Conservation (phyloP, 2,888 invertebrate species). For the Platynereis dumerilii region DNA sequence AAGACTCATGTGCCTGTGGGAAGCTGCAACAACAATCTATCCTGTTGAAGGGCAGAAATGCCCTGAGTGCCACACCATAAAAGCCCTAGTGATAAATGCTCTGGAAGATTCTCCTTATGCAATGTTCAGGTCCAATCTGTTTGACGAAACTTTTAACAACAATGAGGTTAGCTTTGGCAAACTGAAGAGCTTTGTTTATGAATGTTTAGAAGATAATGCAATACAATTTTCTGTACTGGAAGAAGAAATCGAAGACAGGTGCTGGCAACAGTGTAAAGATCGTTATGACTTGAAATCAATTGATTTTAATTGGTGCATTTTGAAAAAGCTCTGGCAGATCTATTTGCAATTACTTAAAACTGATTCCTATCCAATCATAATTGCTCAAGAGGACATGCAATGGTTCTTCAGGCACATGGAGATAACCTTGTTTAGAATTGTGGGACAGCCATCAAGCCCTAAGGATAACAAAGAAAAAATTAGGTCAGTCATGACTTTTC, state of each 20-base stretch:
- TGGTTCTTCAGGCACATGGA: constrained; percentile 33
- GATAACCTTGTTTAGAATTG: not conserved
- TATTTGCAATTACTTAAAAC: constrained; percentile 30
- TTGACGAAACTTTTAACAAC: no score
- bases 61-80: no score
- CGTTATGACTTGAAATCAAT: constrained; percentile 2
- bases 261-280: constrained; percentile 8
- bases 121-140: not conserved
- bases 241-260: constrained; percentile 4
- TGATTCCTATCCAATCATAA: constrained; percentile 33
- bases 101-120: no score
- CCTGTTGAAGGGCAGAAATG: no score
- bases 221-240: not conserved
- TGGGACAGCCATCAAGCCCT: no score
- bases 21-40: constrained; percentile 20
- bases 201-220: not conserved
- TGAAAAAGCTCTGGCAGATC: constrained; percentile 34
- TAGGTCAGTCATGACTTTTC: not conserved
- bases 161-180: constrained; percentile 7
- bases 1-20: constrained; percentile 36
- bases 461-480: no score
- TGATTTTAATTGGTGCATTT: constrained; percentile 12
- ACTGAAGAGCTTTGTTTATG: constrained; percentile 8
- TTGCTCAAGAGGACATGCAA: constrained; percentile 24
- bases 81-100: no score